These are phyloP conservation scores for Hassar affinis DNA, from an alignment of 2,113 vertebrate genomes.

Conservation along the genomic window DNA sequence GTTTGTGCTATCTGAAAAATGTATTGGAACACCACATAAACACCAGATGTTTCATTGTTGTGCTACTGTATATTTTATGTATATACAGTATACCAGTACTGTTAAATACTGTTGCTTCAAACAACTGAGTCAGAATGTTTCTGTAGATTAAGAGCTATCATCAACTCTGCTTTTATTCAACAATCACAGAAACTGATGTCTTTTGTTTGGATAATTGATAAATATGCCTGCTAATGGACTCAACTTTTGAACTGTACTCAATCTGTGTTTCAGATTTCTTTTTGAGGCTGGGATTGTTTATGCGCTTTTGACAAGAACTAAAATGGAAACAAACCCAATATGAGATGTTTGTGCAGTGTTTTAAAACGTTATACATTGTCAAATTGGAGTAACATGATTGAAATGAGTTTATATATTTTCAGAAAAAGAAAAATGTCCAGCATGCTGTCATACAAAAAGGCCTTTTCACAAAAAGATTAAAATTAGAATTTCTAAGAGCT, in stretches of 20 bases:
- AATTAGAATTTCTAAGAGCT: neutral
- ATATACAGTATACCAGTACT: too few species aligned
- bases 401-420: neutral
- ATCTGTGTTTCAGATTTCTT: constrained; percentile 21
- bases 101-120: neutral
- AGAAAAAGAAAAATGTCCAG: neutral
- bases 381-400: neutral
- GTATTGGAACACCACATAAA: neutral
- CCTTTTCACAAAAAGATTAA: neutral
- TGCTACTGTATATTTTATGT: neutral
- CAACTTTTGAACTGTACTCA: neutral
- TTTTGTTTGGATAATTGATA: neutral
- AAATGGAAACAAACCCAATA: neutral
- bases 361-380: constrained; percentile 15
- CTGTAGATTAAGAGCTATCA: neutral
- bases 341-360: neutral
- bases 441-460: neutral
- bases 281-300: constrained; percentile 38
- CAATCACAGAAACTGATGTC: neutral
- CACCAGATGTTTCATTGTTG: neutral
- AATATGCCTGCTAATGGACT: neutral
- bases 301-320: constrained; percentile 32
- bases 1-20: neutral
- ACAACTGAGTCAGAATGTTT: neutral
- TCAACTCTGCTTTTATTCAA: neutral